Conservation (phyloP, 2,113 vertebrate species). For the Clarias macrocephalus region DNA sequence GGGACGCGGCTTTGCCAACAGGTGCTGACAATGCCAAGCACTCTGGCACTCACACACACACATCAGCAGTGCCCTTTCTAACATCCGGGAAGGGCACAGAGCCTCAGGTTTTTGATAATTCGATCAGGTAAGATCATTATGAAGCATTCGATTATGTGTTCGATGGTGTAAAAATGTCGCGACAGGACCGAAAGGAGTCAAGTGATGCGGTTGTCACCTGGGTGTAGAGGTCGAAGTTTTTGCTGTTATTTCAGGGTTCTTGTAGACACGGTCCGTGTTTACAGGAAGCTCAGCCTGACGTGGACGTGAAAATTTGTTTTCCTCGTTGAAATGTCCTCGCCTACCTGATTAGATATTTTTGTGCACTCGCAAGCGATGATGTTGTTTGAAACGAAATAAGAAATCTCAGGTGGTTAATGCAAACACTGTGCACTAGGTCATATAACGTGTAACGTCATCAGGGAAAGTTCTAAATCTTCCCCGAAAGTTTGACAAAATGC, state of each 20-base stretch:
- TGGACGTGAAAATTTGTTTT: neutral
- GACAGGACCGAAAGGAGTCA: neutral
- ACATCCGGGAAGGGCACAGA: constrained; percentile 77
- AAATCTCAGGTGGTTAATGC: neutral
- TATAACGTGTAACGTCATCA: neutral
- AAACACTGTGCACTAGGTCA: neutral
- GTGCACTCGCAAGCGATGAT: too few relatives aligned
- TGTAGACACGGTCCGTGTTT: neutral
- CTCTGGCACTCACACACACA: constrained; percentile 65
- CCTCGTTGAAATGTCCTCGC: too few relatives aligned
- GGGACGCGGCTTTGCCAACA: constrained; percentile 73
- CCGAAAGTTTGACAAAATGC: constrained; percentile 8
- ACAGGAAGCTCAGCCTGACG: neutral
- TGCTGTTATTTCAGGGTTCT: neutral
- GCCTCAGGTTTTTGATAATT: constrained; percentile 68
- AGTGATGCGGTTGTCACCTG: neutral
- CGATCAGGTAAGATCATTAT: constrained; percentile 78
- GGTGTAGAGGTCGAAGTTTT: neutral
- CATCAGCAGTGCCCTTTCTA: constrained; percentile 69
- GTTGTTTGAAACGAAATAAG: neutral
- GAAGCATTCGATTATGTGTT: constrained; percentile 72
- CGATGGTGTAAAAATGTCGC: constrained; percentile 12
- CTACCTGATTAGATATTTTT: too few relatives aligned
- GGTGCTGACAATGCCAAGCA: constrained; percentile 75
- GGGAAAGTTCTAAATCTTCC: neutral